Conservation (phyloP, 2,113 vertebrate genomes). For the Dromaius novaehollandiae region DNA sequence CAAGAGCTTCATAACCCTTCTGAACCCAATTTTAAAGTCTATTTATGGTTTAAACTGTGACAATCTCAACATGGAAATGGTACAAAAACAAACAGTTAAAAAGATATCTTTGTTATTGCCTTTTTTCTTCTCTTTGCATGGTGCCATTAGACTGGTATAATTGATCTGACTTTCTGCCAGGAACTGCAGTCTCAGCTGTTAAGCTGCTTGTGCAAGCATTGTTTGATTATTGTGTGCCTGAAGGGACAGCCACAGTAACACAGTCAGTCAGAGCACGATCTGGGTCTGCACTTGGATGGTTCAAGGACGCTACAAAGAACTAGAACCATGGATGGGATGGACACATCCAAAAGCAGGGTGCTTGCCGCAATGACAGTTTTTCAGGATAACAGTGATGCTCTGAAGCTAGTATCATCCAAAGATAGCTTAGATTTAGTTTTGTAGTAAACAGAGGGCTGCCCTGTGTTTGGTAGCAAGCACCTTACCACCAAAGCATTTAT, state of each 20-base stretch:
- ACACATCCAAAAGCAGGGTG: neutral
- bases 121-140: conserved; percentile 31
- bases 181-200: neutral
- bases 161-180: neutral
- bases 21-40: neutral
- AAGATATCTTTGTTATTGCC: conserved; percentile 12
- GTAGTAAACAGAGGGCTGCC: neutral
- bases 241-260: neutral
- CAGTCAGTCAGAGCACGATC: neutral
- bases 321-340: neutral
- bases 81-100: neutral
- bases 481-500: neutral
- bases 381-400: neutral
- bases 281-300: neutral
- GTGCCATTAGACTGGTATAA: neutral
- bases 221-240: neutral
- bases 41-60: conserved; percentile 11
- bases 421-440: neutral
- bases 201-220: neutral
- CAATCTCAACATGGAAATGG: neutral
- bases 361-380: neutral
- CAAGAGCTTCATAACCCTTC: neutral
- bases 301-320: neutral
- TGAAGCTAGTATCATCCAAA: neutral
- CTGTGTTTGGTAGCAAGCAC: neutral